Conservation (phyloP, 1,140 invertebrate genomes). For the Rhopalosiphum padi region DNA sequence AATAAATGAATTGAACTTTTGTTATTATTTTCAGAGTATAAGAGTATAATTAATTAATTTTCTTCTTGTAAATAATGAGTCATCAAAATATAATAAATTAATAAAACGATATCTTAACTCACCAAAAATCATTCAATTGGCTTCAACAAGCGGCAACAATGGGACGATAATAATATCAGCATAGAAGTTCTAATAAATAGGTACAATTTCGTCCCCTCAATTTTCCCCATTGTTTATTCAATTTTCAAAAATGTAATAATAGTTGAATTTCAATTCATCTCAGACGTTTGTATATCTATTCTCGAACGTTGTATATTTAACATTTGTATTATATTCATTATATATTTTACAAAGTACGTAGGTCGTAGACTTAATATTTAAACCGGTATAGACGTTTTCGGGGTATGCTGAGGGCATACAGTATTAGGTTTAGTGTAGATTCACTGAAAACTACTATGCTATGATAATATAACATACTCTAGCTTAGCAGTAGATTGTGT, state of each 20-base stretch:
- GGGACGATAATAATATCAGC: no score
- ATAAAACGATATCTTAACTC: not conserved
- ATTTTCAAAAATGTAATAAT: not conserved
- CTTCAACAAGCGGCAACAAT: not conserved
- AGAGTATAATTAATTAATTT: not conserved
- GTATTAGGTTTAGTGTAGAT: not conserved
- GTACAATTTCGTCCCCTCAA: not conserved
- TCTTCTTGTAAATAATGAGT: not conserved
- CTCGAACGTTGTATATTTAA: not conserved
- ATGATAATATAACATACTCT: not conserved
- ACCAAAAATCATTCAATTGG: not conserved
- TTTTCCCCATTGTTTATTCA: fast-evolving
- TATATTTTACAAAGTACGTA: not conserved
- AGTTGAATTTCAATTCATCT: not conserved
- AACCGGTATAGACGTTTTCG: not conserved
- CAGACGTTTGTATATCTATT: not conserved
- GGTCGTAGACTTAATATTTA: not conserved
- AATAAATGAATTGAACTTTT: not conserved
- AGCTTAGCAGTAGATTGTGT: not conserved
- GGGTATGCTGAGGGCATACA: not conserved
- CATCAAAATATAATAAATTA: not conserved
- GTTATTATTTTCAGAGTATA: not conserved
- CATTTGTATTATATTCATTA: not conserved
- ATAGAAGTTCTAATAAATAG: not conserved
- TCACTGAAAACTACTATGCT: not conserved